Evolutionary conservation across 2,113 vertebrate genomes (phyloP), one percentile per base, ranked within the genome.

Genomic region (Rafetus swinhoei): DNA sequence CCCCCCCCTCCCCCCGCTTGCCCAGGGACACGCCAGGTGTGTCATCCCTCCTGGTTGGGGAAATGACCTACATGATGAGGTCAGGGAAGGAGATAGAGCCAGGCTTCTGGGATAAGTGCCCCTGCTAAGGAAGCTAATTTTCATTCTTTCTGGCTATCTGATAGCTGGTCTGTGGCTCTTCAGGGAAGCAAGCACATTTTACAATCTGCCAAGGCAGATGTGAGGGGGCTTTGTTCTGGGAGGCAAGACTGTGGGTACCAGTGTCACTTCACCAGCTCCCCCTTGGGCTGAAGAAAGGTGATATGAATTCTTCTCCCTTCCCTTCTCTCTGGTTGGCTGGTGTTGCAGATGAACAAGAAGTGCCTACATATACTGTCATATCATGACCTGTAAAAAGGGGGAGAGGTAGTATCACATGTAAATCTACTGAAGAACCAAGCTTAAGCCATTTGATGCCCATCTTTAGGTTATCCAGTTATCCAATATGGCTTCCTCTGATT

Each of bases 301-400:
- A 76, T 10, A 74, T 45, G 24, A 57, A 55, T 55, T 54, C 52
- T n/a, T 45, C 60, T 81, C 13, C 79, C 65, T 72, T 79, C 29
- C 72, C 0, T 1, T 81, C 84, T 85, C 65, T 89, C 82, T 87
- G 87, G 87, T 83, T 0, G 0, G 45, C 24, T 0, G 0, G 18
- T 56, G 82, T 82, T 50, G 86, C 82, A 88, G 95, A 93, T 86
- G 3, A 83, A 16, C 27, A 25, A 88, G 92, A 90, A 87, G 81
- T 90, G 94, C 77, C 12, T 50, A 14, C 9, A 16, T 57, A 2
- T n/a, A 89, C 62, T 56, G 88, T 77, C 90, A 79, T 24, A 53
- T 54, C 1, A 19, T 2, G 50, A 90, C 79, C 83, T 25, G 90
- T 74, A 76, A 39, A 53, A 18, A 74, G 53, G 53, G 10, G 53